These are phyloP conservation scores for Hassar affinis DNA, from an alignment of 2,113 vertebrate genomes.

Conservation along the genomic window DNA sequence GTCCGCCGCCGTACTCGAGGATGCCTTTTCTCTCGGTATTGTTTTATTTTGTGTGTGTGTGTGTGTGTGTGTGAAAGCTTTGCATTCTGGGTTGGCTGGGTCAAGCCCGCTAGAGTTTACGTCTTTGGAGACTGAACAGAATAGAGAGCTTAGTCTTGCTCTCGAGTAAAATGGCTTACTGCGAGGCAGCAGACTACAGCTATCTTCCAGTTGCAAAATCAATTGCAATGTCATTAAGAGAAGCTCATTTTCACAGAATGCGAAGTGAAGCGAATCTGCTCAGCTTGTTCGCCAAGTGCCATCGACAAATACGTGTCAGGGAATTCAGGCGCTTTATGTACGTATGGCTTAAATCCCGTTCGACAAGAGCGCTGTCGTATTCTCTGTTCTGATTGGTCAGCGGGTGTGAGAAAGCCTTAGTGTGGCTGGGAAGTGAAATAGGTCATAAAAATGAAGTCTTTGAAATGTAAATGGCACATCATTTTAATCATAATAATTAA, in stretches of 20 bases:
- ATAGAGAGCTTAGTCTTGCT: slow-evolving; percentile 10
- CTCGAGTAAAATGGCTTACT: slow-evolving; percentile 66
- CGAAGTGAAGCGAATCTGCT: slow-evolving; percentile 58
- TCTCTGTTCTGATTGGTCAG: neutral
- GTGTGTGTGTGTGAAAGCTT: slow-evolving; percentile 32
- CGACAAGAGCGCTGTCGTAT: neutral
- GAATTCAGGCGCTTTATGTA: neutral
- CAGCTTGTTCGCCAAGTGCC: neutral
- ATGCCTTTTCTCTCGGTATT: slow-evolving; percentile 39
- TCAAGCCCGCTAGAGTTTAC: neutral
- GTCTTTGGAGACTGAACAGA: slow-evolving; percentile 7
- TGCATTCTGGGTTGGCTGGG: slow-evolving; percentile 14
- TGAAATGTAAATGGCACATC: neutral
- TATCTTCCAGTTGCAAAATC: slow-evolving; percentile 71
- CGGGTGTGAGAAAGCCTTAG: neutral
- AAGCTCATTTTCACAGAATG: slow-evolving; percentile 68
- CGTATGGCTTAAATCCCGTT: neutral
- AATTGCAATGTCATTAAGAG: slow-evolving; percentile 78
- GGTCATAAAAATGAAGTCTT: neutral
- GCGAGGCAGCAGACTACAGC: slow-evolving; percentile 62
- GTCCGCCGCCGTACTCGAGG: slow-evolving; percentile 37
- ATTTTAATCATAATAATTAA: neutral
- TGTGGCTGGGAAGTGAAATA: neutral
- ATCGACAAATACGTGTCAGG: neutral
- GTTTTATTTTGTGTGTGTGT: slow-evolving; percentile 1